Evolutionary conservation across 2,113 vertebrate species (phyloP), one percentile per base, ranked within the genome.

Genomic region (Lycocorax pyrrhopterus): DNA sequence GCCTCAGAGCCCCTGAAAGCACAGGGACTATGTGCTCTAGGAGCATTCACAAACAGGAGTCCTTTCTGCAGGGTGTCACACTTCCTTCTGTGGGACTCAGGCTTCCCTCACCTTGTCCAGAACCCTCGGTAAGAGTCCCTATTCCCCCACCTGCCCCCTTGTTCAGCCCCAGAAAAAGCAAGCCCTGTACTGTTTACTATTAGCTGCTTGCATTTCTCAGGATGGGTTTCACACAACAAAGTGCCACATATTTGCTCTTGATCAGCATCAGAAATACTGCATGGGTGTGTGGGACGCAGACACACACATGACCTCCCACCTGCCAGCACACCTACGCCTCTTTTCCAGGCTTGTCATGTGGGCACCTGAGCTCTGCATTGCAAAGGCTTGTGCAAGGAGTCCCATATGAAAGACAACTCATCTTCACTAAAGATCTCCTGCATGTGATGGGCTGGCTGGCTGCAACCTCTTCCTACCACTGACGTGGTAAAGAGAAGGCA

Each of bases 201-300:
- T 21, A 80, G 51, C 74, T 47, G 67, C 49, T 43, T 37, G 62
- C 32, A 17, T 67, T 84, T 66, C 63, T 92, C 55, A 75, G 55
- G 83, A 72, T 7, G 32, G 16, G 39, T 78, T 92, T 90, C 83
- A 72, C 52, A n/a, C 6, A 23, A 29, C 8, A 0, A 77, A 86
- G 35, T 27, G 47, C 52, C 90, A 84, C 72, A 87, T 93, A 64
- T 63, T 78, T 80, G 71, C 56, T 51, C 78, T 30, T 23, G 55
- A 63, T 64, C 68, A 67, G 83, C 37, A 8, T 5, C 58, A 88
- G 82, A 23, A 88, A 26, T 7, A 2, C 59, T 8, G 71, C 0
- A 19, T 53, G 84, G 52, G 39, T 46, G 80, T 16, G 84, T 49
- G 79, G 92, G 85, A 63, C 9, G 18, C 63, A 66, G 75, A 51